These are phyloP conservation scores for Siniperca knerii DNA, from an alignment of 2,113 vertebrate species.

Conservation along the genomic window DNA sequence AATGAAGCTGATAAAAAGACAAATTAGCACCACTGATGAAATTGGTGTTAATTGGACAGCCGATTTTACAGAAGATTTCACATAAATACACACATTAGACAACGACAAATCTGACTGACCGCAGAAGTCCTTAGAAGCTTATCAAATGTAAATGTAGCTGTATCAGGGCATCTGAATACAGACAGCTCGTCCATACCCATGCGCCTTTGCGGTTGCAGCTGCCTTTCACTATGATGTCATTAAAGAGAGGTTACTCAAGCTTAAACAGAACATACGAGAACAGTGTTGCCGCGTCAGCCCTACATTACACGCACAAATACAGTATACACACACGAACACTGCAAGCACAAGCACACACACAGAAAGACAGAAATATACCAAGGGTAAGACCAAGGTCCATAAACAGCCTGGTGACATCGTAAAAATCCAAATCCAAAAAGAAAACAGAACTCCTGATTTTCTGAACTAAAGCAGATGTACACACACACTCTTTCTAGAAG, in stretches of 20 bases:
- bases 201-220: constrained; percentile 34
- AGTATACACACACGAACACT: background rate
- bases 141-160: constrained; percentile 25
- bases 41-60: constrained; percentile 2
- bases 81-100: constrained; percentile 5
- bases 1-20: background rate
- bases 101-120: background rate
- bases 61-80: constrained; percentile 14
- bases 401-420: constrained; percentile 1
- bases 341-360: constrained; percentile 20
- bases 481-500: background rate
- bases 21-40: background rate
- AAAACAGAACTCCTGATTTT: constrained; percentile 11
- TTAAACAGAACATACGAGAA: constrained; percentile 62
- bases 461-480: background rate
- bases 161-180: constrained; percentile 11
- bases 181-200: background rate
- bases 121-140: background rate
- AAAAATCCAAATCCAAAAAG: constrained; percentile 1
- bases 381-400: constrained; percentile 10
- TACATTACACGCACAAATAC: constrained; percentile 15
- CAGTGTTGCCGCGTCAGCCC: constrained; percentile 50
- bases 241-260: constrained; percentile 65
- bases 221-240: constrained; percentile 26
- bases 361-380: constrained; percentile 37